Evolutionary conservation across 2,888 invertebrate species (phyloP), one percentile per base, ranked within the genome.

Genomic region (Cephus pygmeus): DNA sequence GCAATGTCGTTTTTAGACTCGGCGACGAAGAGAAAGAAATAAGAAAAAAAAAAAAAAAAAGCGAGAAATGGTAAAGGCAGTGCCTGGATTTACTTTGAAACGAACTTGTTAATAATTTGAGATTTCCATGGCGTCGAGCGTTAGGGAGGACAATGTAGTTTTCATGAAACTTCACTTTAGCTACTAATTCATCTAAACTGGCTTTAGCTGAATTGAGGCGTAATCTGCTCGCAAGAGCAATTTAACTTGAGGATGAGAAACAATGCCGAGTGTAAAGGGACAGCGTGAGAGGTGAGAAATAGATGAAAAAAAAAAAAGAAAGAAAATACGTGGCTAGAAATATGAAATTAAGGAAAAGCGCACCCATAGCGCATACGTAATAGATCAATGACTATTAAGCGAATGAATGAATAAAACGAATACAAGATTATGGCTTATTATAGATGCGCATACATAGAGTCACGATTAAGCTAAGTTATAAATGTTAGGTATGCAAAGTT

Each of bases 151-250:
- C 31, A 34, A 12, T 33, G 33, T 30, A 23, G 56, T 9, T 56
- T 56, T 69, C 31, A 71, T 71, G 31, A 34, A 23, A 71, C 33
- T 71, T 71, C 31, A 12, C 2, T 9, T 31, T 71, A 71, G 31
- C 71, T 31, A 33, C 4, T 31, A 71, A 71, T 71, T 82, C 82
- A 75, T 76, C 80, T 81, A 80, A 81, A 84, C 77, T 79, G 77
- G 79, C 74, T 84, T 85, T 83, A 80, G 81, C 83, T 80, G 81
- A 77, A 77, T 34, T 4, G 56, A 35, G 23, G 56, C 56, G 56
- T 15, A 9, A 56, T 23, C 56, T 15, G 23, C 56, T 56, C 12
- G 71, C 31, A 12, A 31, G 71, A 1, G 71, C 71, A 56, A 56
- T 40, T 15, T 40, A 56, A 56, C 23, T 15, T 23, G 23, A 56